Evolutionary conservation across 2,797 vertebrate genomes (phyloP).

Genomic region (Sebastiscus tertius): DNA sequence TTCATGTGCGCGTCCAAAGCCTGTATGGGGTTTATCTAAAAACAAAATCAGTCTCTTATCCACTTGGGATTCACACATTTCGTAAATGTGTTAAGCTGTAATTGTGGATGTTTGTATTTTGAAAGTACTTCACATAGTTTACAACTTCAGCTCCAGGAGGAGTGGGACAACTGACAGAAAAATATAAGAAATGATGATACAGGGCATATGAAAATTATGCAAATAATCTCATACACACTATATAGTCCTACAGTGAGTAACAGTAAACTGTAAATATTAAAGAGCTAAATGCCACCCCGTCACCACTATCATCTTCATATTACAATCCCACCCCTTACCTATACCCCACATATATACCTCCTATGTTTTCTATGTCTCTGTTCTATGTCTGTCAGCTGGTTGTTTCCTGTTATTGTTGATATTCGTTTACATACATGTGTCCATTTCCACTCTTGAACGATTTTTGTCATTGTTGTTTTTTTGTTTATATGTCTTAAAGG

Average conservation of each 20-base stretch:
- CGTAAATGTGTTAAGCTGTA: constrained; percentile 24
- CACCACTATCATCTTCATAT: no score
- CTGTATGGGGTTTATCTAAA: constrained; percentile 55
- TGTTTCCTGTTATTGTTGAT: no score
- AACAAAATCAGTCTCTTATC: constrained; percentile 57
- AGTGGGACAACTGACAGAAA: background rate
- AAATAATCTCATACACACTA: background rate
- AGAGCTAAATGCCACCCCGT: no score
- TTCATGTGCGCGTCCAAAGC: constrained; percentile 40
- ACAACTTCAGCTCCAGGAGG: background rate
- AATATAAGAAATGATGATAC: background rate
- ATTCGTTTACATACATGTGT: no score
- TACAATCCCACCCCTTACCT: no score
- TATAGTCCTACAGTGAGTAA: background rate
- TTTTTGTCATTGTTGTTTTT: no score
- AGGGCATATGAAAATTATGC: background rate
- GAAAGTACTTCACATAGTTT: constrained; percentile 1
- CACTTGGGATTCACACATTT: constrained; percentile 14
- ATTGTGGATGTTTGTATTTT: constrained; percentile 13
- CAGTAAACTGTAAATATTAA: background rate
- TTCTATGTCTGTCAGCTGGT: no score
- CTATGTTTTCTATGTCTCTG: no score
- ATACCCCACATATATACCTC: no score
- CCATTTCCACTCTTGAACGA: no score
- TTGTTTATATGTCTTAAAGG: no score